These are phyloP conservation scores for Nixonia krombeini DNA, from an alignment of 1,140 invertebrate genomes.

Conservation along the genomic window DNA sequence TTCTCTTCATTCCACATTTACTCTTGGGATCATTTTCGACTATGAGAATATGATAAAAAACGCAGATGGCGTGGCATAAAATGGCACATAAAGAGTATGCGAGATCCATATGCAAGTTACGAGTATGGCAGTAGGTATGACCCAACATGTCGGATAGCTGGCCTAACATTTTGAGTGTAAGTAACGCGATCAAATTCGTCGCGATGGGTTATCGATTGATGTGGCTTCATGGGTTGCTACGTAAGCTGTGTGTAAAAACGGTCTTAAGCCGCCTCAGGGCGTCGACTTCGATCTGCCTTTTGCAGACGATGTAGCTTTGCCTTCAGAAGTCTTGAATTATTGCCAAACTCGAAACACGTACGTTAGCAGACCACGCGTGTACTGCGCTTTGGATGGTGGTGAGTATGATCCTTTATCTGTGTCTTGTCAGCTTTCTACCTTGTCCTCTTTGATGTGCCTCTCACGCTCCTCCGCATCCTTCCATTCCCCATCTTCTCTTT, in stretches of 20 bases:
- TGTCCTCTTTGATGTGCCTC: not conserved
- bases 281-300: constrained; percentile 33
- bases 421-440: constrained; percentile 6
- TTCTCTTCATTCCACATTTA: no score
- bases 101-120: no score
- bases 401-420: constrained; percentile 24
- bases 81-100: no score
- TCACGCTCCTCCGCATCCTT: not conserved
- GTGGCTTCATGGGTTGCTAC: constrained; percentile 29
- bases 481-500: constrained; percentile 1
- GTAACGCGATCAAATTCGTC: constrained; percentile 35
- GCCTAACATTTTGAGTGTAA: constrained; percentile 36
- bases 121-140: not conserved
- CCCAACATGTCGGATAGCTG: constrained; percentile 13
- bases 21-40: no score
- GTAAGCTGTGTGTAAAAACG: constrained; percentile 38
- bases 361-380: constrained; percentile 15
- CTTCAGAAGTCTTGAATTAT: constrained; percentile 36
- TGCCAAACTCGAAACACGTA: constrained; percentile 39
- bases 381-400: constrained; percentile 4
- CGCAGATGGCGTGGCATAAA: no score
- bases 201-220: constrained; percentile 37
- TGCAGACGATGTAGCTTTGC: constrained; percentile 25
- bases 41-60: no score
- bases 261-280: constrained; percentile 34